Conservation (phyloP, 37 sponge, comb jelly and placozoan species). For the Haliclona indistincta region DNA sequence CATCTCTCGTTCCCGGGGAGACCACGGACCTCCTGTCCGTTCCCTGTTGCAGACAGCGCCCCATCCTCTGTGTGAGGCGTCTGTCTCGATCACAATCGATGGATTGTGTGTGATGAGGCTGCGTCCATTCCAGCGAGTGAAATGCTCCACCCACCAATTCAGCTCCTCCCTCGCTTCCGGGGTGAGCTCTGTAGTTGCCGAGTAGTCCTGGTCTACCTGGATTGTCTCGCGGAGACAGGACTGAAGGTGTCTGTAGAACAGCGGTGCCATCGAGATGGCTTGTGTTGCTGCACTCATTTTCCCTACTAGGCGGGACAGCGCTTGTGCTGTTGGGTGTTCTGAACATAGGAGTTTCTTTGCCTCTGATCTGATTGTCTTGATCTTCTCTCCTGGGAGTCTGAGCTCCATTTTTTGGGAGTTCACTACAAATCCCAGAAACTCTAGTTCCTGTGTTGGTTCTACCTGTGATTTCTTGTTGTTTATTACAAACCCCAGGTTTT, state of each 20-base stretch:
- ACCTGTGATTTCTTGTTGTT: conserved; percentile 19
- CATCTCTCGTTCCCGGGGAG: conserved; percentile 10
- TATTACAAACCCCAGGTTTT: background rate
- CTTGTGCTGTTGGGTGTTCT: background rate
- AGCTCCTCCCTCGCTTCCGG: conserved; percentile 20
- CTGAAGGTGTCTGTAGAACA: conserved; percentile 23
- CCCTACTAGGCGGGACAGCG: conserved; percentile 9
- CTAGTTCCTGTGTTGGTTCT: conserved; percentile 24
- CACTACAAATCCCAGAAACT: conserved; percentile 15
- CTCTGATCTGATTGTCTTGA: conserved; percentile 4
- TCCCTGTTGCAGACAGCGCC: conserved; percentile 29
- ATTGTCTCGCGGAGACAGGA: too few relatives aligned
- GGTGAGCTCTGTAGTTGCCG: background rate
- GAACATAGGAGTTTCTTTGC: background rate
- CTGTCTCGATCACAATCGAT: too few relatives aligned
- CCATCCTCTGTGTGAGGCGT: conserved; percentile 55
- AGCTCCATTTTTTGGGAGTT: background rate
- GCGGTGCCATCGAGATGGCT: conserved; percentile 12
- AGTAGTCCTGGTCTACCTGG: conserved; percentile 8
- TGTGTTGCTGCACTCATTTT: background rate
- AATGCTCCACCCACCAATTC: conserved; percentile 31
- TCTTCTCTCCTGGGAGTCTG: conserved; percentile 1
- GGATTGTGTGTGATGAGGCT: conserved; percentile 1
- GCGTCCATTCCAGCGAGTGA: conserved; percentile 38
- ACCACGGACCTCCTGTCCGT: conserved; percentile 59